phyloP scores from a whole-genome alignment of 1,140 invertebrate species.

The Bathynomus jamesi region DNA sequence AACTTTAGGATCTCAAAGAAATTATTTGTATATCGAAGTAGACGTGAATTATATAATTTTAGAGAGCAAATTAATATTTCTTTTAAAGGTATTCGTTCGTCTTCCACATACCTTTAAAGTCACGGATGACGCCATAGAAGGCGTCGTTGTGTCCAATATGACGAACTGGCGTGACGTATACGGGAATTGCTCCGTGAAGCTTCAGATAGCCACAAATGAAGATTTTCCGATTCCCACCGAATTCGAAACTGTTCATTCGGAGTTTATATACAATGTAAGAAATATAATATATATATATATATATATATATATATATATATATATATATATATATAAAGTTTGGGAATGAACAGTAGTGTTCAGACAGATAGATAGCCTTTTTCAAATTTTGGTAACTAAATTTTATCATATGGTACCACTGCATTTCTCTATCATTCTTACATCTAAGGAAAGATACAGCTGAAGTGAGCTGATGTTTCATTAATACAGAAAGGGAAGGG shows the following conservation, averaged over 20 bases:
- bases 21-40: neutral
- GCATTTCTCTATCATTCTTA: too few species aligned
- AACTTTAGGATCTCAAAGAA: neutral
- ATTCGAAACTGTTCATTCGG: slow-evolving; percentile 11
- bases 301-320: too few species aligned
- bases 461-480: too few species aligned
- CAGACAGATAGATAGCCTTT: too few species aligned
- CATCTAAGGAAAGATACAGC: too few species aligned
- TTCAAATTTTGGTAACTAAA: too few species aligned
- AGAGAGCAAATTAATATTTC: neutral
- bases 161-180: slow-evolving; percentile 49
- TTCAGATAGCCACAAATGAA: slow-evolving; percentile 16
- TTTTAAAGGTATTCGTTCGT: slow-evolving; percentile 74
- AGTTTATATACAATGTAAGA: slow-evolving; percentile 25
- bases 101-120: slow-evolving; percentile 42
- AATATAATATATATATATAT: neutral
- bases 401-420: too few species aligned
- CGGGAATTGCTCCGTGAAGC: slow-evolving; percentile 28
- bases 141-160: slow-evolving; percentile 59
- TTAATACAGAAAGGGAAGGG: too few species aligned
- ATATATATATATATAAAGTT: too few species aligned
- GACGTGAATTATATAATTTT: neutral
- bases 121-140: slow-evolving; percentile 41
- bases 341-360: too few species aligned
- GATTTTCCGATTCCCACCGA: slow-evolving; percentile 2